Base-by-base conservation (phyloP, 2,888 invertebrate species). In the Lycocerus yunnanus region DNA sequence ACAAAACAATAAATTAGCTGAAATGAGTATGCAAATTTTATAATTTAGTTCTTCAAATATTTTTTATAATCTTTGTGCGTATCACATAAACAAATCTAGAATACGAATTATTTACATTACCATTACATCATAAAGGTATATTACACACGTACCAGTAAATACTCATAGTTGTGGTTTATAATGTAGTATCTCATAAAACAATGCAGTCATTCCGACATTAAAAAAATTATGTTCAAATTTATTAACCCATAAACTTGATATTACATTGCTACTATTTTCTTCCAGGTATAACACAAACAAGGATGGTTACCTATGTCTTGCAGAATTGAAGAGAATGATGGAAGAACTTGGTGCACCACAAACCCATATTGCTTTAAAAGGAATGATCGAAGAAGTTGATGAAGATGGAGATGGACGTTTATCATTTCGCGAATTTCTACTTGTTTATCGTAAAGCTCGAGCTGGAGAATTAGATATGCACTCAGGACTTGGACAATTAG, bases 311-410 rank as follows among this genome's bases (percentile, higher is more conserved):
- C 90, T 98, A 80, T 96, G 97, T 87, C 88, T 98, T 78, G 91
- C 91, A 20, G 98, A 98, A 87, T 89, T 98, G 79, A 98, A 98
- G 87, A 89, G 94, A 20, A 97, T 98, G 97, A 98, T 98, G 98
- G 98, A 98, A 87, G 93, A 95, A 76, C 88, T 98, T 72, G 97
- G 96, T 10, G 97, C 96, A 1, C 98, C 98, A 13, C 98, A 98
- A 88, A 98, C 98, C 0, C 98, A 98, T 87, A 89, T 98, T 70
- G 96, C 96, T 0, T 90, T 98, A 20, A 98, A 98, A 86, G 93
- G 93, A 58, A 98, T 98, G 97, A 98, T 98, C 83, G 91, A 94
- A 77, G 96, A 96, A 87, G 95, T 96, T 4, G 96, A 96, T 84
- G 96, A 95, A 85, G 96, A 96, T 84, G 90, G 91, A 58, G 96